Evolutionary conservation across 1,140 invertebrate genomes (phyloP).

Genomic region (Drosophila micromelanica): DNA sequence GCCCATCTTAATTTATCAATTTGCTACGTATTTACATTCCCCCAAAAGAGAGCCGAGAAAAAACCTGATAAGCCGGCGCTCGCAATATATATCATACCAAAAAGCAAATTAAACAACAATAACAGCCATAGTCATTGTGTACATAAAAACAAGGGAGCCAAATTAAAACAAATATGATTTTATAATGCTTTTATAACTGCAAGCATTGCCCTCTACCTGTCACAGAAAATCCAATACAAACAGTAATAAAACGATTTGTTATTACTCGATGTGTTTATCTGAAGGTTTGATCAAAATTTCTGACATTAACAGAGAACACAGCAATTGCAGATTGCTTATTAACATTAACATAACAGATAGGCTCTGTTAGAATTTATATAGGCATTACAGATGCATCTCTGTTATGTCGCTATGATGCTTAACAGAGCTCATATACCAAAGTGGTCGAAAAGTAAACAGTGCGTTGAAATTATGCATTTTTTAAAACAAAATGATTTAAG

Average conservation of each 20-base stretch:
- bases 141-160: constrained; percentile 29
- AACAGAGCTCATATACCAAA: not conserved
- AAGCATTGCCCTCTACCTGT: not conserved
- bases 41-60: constrained; percentile 22
- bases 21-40: constrained; percentile 43
- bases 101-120: constrained; percentile 24
- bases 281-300: not conserved
- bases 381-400: not conserved
- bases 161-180: constrained; percentile 5
- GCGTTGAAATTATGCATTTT: too few species aligned
- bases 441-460: too few species aligned
- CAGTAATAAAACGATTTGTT: not conserved
- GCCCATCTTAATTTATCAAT: constrained; percentile 66
- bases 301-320: not conserved
- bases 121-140: constrained; percentile 54
- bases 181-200: not conserved
- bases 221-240: not conserved
- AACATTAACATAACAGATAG: not conserved
- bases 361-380: not conserved
- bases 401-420: not conserved
- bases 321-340: not conserved
- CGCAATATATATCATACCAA: constrained; percentile 50
- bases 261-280: too few species aligned
- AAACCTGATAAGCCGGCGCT: constrained; percentile 47
- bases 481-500: not conserved